phyloP scores from a whole-genome alignment of 1,140 invertebrate species.

The roundworm (Caenorhabditis elegans) region WBcel235 BX284605.5:9077001-9077500 shows the following conservation, averaged over 20 bases:
- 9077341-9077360: not conserved
- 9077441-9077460: no score
- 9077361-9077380: not conserved
- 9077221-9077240: no score
- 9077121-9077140: slow-evolving; percentile 24
- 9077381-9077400: not conserved
- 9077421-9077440: not conserved
- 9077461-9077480: no score
- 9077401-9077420: not conserved
- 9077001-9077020: not conserved
- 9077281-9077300: not conserved
- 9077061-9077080: not conserved
- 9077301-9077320: slow-evolving; percentile 4
- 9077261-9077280: no score
- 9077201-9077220: no score
- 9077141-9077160: not conserved
- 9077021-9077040: not conserved
- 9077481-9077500: no score
- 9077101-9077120: not conserved
- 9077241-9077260: not conserved
- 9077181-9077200: no score
- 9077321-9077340: not conserved
- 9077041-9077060: not conserved
- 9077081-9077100: not conserved
- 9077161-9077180: not conserved